Evolutionary conservation across 2,113 vertebrate species (phyloP).

Genomic region (Opisthocomus hoazin): DNA sequence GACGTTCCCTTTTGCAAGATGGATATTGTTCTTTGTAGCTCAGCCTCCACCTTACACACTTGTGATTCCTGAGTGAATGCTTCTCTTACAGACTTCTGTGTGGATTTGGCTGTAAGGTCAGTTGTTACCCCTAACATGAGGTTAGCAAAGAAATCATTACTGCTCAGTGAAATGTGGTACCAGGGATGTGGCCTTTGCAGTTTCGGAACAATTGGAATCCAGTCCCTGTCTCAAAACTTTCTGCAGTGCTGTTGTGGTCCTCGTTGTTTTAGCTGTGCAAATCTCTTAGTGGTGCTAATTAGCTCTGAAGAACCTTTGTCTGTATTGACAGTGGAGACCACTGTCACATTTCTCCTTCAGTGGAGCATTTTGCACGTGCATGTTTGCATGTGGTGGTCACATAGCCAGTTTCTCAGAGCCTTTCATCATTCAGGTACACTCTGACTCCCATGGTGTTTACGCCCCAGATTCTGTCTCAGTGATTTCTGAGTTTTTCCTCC

Average conservation of each 20-base stretch:
- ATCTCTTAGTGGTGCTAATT: neutral
- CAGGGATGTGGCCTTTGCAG: neutral
- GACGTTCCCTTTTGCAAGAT: neutral
- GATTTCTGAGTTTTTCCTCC: neutral
- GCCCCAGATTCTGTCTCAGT: neutral
- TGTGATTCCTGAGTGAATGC: neutral
- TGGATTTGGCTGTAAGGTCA: neutral
- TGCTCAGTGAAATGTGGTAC: neutral
- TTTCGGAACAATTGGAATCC: neutral
- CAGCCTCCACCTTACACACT: neutral
- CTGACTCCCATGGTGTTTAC: neutral
- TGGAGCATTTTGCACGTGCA: neutral
- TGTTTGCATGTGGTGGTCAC: neutral
- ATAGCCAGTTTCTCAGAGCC: neutral
- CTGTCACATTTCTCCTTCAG: neutral
- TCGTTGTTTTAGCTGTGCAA: rapidly evolving
- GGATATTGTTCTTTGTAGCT: neutral
- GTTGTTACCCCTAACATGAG: neutral
- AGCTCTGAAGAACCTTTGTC: neutral
- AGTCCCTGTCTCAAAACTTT: neutral
- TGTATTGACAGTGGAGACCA: neutral
- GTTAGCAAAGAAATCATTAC: neutral
- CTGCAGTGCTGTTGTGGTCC: neutral
- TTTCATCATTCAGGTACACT: neutral
- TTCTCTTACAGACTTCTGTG: neutral